Base-by-base conservation (phyloP, 37 sponge, comb jelly and placozoan species). In the Petrosia ficiformis region DNA sequence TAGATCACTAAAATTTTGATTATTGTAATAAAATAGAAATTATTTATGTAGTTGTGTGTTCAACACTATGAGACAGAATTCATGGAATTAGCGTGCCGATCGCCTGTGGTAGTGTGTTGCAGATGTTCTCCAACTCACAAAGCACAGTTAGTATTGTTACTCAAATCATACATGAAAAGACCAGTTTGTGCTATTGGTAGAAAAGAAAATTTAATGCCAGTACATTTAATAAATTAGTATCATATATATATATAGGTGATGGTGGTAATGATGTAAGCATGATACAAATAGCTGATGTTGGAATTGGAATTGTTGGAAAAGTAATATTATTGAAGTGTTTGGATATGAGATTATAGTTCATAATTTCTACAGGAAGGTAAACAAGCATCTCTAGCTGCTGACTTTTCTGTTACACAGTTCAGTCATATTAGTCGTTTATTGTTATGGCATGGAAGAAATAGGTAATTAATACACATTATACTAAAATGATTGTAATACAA, bases 251-350 rank as follows among this genome's bases (percentile, higher is more conserved):
- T 39, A 22, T 44, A 88, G 89, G 90, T 36, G 94, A 94, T 44
- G 94, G 97, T 33, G 97, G 97, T 1, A 96, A 96, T 70, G 97
- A 96, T 64, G 94, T 96, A 25, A 96, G 97, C 67, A 96, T 96
- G 97, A 96, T 96, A 36, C 94, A 96, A 75, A 94, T 91, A 33
- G 97, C 94, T 44, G 85, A 96, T 48, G 97, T 85, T 2, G 97
- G 94, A 4, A 86, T 96, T 77, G 97, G 97, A 6, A 96, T 96
- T 48, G 91, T 90, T 37, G 97, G 97, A 56, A 96, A 92, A 80
- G 89, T 88, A 14, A n/a, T n/a, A 25, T 73, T 10, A 16, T 34
- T 34, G n/a, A 24, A 14, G 25, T 38, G 60, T 56, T 31, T 61
- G 24, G 21, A 16, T 39, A 42, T 63, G 42, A 37, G 44, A 68